phyloP scores from a whole-genome alignment of 2,888 invertebrate species.

The Nezara viridula region DNA sequence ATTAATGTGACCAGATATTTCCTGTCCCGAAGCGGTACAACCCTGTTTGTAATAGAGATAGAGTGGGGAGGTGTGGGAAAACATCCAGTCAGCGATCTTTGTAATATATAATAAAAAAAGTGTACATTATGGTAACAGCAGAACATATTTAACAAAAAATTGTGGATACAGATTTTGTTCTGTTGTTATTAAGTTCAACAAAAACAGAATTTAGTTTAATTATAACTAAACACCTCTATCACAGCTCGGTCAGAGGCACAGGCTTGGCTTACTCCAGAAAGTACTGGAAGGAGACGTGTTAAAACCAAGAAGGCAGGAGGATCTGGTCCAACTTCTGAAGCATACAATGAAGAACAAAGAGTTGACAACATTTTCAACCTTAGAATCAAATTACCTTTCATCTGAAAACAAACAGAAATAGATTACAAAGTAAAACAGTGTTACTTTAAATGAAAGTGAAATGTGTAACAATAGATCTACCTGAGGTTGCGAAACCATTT shows the following conservation, averaged over 20 bases:
- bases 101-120: no score
- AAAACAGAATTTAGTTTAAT: not conserved
- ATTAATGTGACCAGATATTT: no score
- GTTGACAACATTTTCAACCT: constrained; percentile 79
- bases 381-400: constrained; percentile 73
- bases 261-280: constrained; percentile 74
- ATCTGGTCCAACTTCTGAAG: constrained; percentile 65
- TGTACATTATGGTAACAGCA: no score
- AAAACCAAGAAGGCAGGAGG: constrained; percentile 75
- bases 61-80: no score
- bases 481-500: constrained; percentile 58
- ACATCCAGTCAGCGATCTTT: no score
- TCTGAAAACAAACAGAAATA: constrained; percentile 66
- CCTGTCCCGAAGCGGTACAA: no score
- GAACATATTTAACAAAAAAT: no score
- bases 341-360: constrained; percentile 75
- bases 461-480: not conserved
- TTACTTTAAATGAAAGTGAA: not conserved
- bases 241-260: constrained; percentile 77
- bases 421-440: not conserved
- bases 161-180: no score
- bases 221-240: constrained; percentile 72
- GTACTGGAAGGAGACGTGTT: constrained; percentile 76
- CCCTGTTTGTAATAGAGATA: no score
- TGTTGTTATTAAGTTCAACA: no score